Base-by-base conservation (phyloP, 2,888 invertebrate species). In the Drosophila quasianomalipes region DNA sequence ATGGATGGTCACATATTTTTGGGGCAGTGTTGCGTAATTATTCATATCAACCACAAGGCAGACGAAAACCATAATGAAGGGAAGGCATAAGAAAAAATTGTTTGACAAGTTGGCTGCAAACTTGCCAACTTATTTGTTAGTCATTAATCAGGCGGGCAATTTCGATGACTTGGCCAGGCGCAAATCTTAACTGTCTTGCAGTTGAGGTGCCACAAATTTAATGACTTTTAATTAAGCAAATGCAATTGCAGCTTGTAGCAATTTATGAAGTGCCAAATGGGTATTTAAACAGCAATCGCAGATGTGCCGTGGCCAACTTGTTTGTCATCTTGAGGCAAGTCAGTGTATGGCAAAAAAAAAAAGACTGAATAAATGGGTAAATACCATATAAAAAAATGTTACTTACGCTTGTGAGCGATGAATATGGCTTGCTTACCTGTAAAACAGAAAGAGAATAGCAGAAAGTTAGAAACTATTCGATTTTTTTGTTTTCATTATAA, bases 1-100 rank as follows among this genome's bases (percentile, higher is more conserved):
- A 92, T 92, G 91, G 91, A 92, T 91, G 88, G 83, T 82, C 83
- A 92, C 91, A 92, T 77, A 81, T 72, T 79, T 74, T 80, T 75
- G 70, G 64, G 53, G 35, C 66, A 61, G 47, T 75, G 67, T 70
- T 60, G 64, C 30, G 65, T 66, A 76, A 87, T 89, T 85, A 81
- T 86, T 89, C 88, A 89, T 83, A 74, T 69, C 78, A 59, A 59
- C 63, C 66, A 57, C 72, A 47, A 51, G 33, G 41, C 68, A 49
- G 52, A 22, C 30, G 54, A 59, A 16, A 9, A 47, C 31, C 22
- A 28, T 9, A 16, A 28, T 3, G 19, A 35, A 51, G 12, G 30
- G 22, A 1, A 33, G 39, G 16, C 22, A 2, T 9, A 70, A 10
- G 49, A 31, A 74, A 71, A 76, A 74, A 65, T 67, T 53, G 72